These are phyloP conservation scores for Beris morrisii DNA, from an alignment of 2,888 invertebrate genomes.

Conservation along the genomic window DNA sequence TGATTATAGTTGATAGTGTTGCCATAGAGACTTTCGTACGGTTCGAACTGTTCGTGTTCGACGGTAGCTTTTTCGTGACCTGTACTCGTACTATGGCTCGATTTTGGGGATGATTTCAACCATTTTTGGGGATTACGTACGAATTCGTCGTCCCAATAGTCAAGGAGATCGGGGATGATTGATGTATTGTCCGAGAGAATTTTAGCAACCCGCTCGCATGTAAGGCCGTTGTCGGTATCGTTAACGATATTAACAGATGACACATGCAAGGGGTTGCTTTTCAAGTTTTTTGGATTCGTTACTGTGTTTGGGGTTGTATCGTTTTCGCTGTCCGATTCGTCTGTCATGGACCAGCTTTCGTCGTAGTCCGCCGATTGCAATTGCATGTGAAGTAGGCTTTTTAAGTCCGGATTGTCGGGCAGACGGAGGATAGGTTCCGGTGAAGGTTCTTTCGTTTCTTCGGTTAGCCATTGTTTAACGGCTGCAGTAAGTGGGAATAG, in stretches of 20 bases:
- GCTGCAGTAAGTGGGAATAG: constrained; percentile 61
- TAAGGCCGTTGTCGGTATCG: constrained; percentile 36
- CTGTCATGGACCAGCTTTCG: constrained; percentile 7
- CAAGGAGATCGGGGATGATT: constrained; percentile 20
- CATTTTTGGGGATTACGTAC: constrained; percentile 36
- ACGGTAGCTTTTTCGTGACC: not conserved
- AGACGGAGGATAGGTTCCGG: constrained; percentile 45
- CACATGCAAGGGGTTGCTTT: constrained; percentile 61
- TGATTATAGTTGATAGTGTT: constrained; percentile 52
- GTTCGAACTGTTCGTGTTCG: constrained; percentile 40
- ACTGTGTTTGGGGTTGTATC: constrained; percentile 42
- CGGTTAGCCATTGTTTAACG: constrained; percentile 63
- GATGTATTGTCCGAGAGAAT: constrained; percentile 23
- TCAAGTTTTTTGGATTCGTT: constrained; percentile 58
- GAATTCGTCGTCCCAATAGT: constrained; percentile 40
- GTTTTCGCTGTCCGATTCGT: constrained; percentile 20
- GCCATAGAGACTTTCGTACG: constrained; percentile 56
- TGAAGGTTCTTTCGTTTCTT: constrained; percentile 49
- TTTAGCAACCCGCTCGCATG: constrained; percentile 41
- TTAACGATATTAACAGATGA: constrained; percentile 55
- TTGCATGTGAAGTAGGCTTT: not conserved
- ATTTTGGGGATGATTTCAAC: constrained; percentile 1
- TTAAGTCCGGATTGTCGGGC: constrained; percentile 37
- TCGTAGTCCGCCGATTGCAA: not conserved
- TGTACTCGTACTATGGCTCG: constrained; percentile 12